phyloP scores from a whole-genome alignment of 2,888 invertebrate genomes.

The Petrophora chlorosata region DNA sequence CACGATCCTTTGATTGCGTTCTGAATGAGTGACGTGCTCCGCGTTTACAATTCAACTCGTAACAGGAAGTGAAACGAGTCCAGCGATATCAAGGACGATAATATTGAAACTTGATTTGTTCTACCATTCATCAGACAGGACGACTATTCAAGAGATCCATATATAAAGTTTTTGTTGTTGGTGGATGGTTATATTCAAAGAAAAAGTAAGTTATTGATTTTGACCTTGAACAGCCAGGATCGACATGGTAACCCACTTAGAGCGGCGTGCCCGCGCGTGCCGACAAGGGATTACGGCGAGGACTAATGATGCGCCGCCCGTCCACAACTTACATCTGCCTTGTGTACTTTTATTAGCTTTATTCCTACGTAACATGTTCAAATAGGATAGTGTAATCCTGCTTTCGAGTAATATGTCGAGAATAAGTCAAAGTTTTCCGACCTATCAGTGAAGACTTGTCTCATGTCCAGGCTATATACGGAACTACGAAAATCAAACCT shows the following conservation, averaged over 20 bases:
- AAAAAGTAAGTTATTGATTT: slow-evolving; percentile 45
- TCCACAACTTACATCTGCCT: slow-evolving; percentile 62
- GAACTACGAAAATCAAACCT: slow-evolving; percentile 60
- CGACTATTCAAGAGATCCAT: slow-evolving; percentile 22
- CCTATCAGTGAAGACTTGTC: slow-evolving; percentile 37
- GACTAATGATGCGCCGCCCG: slow-evolving; percentile 53
- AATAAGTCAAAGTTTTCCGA: slow-evolving; percentile 27
- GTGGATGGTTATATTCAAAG: slow-evolving; percentile 13
- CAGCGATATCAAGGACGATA: slow-evolving; percentile 76
- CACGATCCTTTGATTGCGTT: slow-evolving; percentile 79
- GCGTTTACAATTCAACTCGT: slow-evolving; percentile 72
- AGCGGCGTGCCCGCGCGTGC: slow-evolving; percentile 69
- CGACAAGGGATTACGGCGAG: slow-evolving; percentile 59
- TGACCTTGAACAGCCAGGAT: slow-evolving; percentile 66
- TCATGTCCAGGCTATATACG: slow-evolving; percentile 61
- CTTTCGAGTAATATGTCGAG: background rate
- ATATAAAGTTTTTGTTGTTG: slow-evolving; percentile 15
- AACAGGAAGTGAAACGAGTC: slow-evolving; percentile 78
- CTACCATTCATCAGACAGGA: slow-evolving; percentile 43
- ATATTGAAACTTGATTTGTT: slow-evolving; percentile 64
- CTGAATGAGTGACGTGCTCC: slow-evolving; percentile 79
- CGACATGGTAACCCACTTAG: slow-evolving; percentile 74
- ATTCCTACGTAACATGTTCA: slow-evolving; percentile 7
- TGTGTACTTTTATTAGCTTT: slow-evolving; percentile 16
- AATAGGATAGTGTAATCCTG: no score